Conservation (phyloP, 2,113 vertebrate genomes). For the Ceratotherium simum region DNA sequence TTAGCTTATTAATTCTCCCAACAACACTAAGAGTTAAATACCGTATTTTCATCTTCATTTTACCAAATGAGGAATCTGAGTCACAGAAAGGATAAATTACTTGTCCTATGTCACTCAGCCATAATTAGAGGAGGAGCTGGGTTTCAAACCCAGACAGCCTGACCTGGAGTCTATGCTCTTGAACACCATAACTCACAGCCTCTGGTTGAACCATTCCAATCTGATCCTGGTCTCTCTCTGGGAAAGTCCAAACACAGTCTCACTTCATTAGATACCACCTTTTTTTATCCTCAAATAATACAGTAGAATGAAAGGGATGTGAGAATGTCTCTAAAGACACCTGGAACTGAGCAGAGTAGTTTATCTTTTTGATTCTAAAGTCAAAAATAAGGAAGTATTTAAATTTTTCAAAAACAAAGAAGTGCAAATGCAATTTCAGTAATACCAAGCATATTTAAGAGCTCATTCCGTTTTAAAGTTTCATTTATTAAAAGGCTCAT, state of each 20-base stretch:
- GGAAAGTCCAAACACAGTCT: not conserved
- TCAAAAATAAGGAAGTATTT: not conserved
- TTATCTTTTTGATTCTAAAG: not conserved
- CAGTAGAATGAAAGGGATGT: not conserved
- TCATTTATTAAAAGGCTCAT: slow-evolving; percentile 42
- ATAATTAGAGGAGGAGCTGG: not conserved
- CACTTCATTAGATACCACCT: not conserved
- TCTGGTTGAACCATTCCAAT: not conserved
- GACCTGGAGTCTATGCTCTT: not conserved
- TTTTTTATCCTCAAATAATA: slow-evolving; percentile 3
- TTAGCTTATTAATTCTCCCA: not conserved
- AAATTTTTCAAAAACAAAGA: slow-evolving; percentile 14
- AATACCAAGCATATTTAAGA: not conserved
- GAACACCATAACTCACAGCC: not conserved
- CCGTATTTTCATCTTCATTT: not conserved
- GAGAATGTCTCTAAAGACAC: not conserved
- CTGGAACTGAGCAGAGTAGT: not conserved
- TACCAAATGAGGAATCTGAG: not conserved
- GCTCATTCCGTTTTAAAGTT: not conserved
- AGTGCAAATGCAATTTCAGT: not conserved
- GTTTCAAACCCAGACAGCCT: not conserved
- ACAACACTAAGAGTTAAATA: not conserved
- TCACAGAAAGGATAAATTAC: not conserved
- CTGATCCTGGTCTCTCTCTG: not conserved
- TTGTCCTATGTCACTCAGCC: not conserved